Conservation (phyloP, 2,888 invertebrate genomes). For the Drosophila birchii region DNA sequence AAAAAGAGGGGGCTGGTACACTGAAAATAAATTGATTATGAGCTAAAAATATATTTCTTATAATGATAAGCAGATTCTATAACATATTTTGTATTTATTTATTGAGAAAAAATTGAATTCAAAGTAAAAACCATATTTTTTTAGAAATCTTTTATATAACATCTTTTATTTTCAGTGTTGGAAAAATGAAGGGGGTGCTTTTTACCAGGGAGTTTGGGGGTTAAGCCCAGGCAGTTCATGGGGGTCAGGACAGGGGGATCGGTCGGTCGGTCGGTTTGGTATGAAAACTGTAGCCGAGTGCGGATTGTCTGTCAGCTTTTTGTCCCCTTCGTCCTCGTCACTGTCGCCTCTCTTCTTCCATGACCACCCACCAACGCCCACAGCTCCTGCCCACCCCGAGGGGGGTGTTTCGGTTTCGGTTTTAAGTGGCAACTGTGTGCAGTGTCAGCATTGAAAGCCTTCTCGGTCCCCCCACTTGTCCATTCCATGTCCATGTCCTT, state of each 20-base stretch:
- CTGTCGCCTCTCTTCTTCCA: slow-evolving; percentile 16
- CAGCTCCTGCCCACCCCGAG: neutral
- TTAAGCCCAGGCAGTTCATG: slow-evolving; percentile 19
- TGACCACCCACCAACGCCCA: slow-evolving; percentile 1
- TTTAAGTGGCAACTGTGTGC: slow-evolving; percentile 75
- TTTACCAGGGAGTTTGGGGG: neutral
- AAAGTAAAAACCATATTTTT: neutral
- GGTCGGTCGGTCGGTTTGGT: neutral
- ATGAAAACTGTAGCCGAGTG: slow-evolving; percentile 40
- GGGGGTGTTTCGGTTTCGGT: slow-evolving; percentile 62
- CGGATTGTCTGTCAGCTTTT: slow-evolving; percentile 43
- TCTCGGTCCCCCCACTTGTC: slow-evolving; percentile 3
- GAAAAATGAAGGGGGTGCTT: slow-evolving; percentile 1
- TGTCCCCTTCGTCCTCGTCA: slow-evolving; percentile 36
- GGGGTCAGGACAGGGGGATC: slow-evolving; percentile 24
- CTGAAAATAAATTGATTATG: neutral
- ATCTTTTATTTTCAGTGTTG: neutral
- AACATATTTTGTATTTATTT: neutral
- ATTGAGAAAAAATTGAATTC: neutral
- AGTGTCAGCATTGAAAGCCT: slow-evolving; percentile 65
- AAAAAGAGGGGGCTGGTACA: slow-evolving; percentile 9
- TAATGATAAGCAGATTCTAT: neutral
- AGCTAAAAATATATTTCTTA: neutral
- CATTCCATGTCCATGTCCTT: neutral
- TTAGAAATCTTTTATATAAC: neutral